Evolutionary conservation across 2,888 invertebrate species (phyloP).

Genomic region (Acanthopleura granulata): DNA sequence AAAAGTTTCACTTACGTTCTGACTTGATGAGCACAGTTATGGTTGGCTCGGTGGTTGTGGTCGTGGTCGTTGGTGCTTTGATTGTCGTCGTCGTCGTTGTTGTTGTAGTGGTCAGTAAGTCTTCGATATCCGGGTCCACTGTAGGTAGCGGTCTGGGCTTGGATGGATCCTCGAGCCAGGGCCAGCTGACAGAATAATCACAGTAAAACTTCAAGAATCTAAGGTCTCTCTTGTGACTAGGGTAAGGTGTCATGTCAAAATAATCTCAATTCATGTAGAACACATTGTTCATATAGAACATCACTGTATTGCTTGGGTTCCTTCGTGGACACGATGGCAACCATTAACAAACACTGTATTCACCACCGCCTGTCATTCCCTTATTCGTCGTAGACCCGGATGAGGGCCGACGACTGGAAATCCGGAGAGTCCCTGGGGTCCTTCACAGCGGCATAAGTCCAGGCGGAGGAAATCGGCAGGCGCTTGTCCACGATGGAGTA

Average conservation of each 20-base stretch:
- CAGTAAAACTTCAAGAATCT: conserved; percentile 10
- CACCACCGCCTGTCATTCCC: conserved; percentile 32
- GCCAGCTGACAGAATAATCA: conserved; percentile 14
- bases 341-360: not conserved
- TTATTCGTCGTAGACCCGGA: conserved; percentile 54
- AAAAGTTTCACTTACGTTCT: conserved; percentile 1
- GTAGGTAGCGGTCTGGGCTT: not conserved
- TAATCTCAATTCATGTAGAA: not conserved
- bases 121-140: not conserved
- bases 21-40: conserved; percentile 4
- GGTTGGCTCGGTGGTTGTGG: not conserved
- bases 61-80: not conserved
- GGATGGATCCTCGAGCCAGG: not conserved
- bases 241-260: not conserved
- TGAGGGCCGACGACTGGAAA: conserved; percentile 17
- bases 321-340: not conserved
- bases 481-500: conserved; percentile 52
- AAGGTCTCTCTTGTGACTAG: not conserved
- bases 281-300: not conserved
- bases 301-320: conserved; percentile 12
- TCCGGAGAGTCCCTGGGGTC: conserved; percentile 33
- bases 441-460: conserved; percentile 54
- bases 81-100: not conserved
- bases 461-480: conserved; percentile 49
- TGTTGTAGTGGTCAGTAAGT: not conserved